phyloP scores from a whole-genome alignment of 2,888 invertebrate genomes.

The Oscheius sp. region DNA sequence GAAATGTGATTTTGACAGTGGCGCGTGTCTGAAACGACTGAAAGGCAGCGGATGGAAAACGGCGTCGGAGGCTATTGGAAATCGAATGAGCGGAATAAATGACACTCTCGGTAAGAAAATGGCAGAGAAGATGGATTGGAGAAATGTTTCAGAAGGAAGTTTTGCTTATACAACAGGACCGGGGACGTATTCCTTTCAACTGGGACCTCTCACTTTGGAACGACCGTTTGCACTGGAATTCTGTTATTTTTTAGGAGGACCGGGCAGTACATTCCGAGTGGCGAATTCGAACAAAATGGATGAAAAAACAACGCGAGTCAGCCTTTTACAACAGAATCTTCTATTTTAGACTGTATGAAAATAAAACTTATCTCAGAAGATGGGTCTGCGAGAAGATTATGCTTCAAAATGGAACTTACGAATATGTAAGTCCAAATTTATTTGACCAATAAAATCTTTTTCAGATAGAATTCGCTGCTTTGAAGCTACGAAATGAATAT shows the following conservation, averaged over 20 bases:
- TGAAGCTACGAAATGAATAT: conserved; percentile 55
- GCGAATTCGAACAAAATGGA: conserved; percentile 26
- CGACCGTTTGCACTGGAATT: conserved; percentile 59
- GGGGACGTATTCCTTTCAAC: conserved; percentile 46
- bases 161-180: conserved; percentile 60
- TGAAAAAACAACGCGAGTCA: conserved; percentile 30
- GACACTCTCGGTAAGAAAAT: conserved; percentile 39
- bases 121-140: neutral
- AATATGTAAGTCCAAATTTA: conserved; percentile 21
- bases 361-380: neutral
- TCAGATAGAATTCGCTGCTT: conserved; percentile 56
- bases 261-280: conserved; percentile 45
- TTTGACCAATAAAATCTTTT: neutral
- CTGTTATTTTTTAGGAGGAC: conserved; percentile 55
- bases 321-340: conserved; percentile 20
- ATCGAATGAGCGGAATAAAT: conserved; percentile 42
- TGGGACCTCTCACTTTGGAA: conserved; percentile 50
- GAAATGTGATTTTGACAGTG: conserved; percentile 60
- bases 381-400: conserved; percentile 36
- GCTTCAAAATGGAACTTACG: conserved; percentile 33
- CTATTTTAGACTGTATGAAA: conserved; percentile 26
- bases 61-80: conserved; percentile 40
- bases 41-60: conserved; percentile 43
- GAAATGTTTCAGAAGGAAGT: conserved; percentile 45
- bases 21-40: conserved; percentile 46